phyloP scores from a whole-genome alignment of 2,888 invertebrate genomes.

The Cylindroiulus punctatus region DNA sequence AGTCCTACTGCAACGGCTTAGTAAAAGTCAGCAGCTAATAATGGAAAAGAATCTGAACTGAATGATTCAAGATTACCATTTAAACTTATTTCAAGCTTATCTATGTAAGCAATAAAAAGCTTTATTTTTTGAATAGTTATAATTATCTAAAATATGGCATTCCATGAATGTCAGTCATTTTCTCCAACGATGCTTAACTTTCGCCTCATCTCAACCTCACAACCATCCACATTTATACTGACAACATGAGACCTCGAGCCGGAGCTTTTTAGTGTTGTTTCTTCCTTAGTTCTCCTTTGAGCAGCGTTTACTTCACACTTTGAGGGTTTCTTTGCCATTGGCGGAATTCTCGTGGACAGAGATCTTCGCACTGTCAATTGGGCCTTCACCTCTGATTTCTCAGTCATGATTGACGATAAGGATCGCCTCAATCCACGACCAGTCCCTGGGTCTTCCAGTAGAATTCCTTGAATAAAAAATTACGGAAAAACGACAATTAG shows the following conservation, averaged over 20 bases:
- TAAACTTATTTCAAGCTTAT: no score
- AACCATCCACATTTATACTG: conserved; percentile 43
- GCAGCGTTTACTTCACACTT: background rate
- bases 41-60: background rate
- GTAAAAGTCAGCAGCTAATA: background rate
- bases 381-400: background rate
- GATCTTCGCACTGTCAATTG: conserved; percentile 14
- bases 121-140: no score
- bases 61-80: no score
- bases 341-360: conserved; percentile 44
- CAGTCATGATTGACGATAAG: conserved; percentile 51
- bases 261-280: background rate
- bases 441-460: conserved; percentile 5
- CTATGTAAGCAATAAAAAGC: background rate
- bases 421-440: conserved; percentile 49
- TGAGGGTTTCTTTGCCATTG: conserved; percentile 8
- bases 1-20: background rate
- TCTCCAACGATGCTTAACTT: conserved; percentile 51
- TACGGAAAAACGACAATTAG: no score
- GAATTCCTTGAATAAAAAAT: background rate
- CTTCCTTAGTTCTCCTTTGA: background rate
- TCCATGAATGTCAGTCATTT: conserved; percentile 15
- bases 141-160: no score
- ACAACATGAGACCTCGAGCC: background rate
- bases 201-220: conserved; percentile 50